These are phyloP conservation scores for Dysmachus trigonus DNA, from an alignment of 2,888 invertebrate genomes.

Conservation along the genomic window DNA sequence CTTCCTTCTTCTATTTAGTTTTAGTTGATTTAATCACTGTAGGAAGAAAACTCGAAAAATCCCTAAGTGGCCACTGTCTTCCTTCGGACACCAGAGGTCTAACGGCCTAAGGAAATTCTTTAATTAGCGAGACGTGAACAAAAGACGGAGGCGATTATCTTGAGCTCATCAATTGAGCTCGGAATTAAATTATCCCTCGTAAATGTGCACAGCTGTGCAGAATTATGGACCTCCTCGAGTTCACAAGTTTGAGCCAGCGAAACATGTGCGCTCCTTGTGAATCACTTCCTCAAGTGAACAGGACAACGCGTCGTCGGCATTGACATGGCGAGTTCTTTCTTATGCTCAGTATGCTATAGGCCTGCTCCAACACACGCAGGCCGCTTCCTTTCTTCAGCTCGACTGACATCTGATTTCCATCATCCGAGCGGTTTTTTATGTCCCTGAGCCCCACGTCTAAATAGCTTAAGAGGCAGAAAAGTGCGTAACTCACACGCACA, in stretches of 20 bases:
- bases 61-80: background rate
- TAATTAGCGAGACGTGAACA: slow-evolving; percentile 21
- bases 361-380: background rate
- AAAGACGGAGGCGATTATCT: slow-evolving; percentile 23
- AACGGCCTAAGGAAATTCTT: background rate
- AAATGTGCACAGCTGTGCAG: slow-evolving; percentile 36
- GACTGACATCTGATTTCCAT: slow-evolving; percentile 18
- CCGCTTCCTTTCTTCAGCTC: background rate
- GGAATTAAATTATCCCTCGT: slow-evolving; percentile 30
- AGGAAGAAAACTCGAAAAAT: background rate
- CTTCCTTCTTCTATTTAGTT: background rate
- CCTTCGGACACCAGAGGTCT: background rate
- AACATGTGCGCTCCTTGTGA: slow-evolving; percentile 39
- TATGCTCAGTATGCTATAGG: too few relatives aligned
- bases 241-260: background rate
- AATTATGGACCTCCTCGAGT: slow-evolving; percentile 19
- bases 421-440: slow-evolving; percentile 10
- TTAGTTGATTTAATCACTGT: background rate
- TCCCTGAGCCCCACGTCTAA: background rate
- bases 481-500: slow-evolving; percentile 34
- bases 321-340: background rate
- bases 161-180: slow-evolving; percentile 28
- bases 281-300: slow-evolving; percentile 35
- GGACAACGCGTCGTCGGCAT: slow-evolving; percentile 20
- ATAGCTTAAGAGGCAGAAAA: slow-evolving; percentile 1